A percentile compares a stretch with the other conserved stretches of the same genome.
These are phyloP conservation scores for Phalacrocorax brasilianus DNA, from an alignment of 2,113 vertebrate species.

Conservation along the genomic window DNA sequence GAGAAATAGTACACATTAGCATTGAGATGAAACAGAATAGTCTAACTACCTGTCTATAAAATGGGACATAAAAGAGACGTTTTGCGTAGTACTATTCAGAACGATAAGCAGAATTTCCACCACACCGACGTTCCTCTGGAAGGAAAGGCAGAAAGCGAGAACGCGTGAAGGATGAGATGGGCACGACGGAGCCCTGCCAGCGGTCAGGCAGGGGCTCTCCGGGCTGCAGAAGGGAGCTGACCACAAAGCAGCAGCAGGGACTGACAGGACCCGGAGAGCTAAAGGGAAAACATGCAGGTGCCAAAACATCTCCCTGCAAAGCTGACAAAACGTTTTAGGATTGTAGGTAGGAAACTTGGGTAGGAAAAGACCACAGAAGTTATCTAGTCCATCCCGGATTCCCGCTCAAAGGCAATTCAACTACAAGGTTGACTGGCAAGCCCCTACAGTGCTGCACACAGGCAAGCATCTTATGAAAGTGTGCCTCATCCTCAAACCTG, in stretches of 20 bases:
- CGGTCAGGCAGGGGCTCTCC: not conserved
- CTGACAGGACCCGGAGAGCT: not conserved
- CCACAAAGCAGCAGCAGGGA: not conserved
- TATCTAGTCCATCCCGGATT: not conserved
- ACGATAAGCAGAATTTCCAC: not conserved
- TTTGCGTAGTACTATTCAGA: not conserved
- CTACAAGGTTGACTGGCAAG: not conserved
- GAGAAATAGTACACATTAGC: not conserved
- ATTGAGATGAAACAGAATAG: not conserved
- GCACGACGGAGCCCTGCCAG: fast-evolving
- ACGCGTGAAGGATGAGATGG: fast-evolving
- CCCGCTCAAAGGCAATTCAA: not conserved
- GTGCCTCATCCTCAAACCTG: not conserved
- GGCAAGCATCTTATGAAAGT: not conserved
- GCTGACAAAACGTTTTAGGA: not conserved
- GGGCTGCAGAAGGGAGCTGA: not conserved
- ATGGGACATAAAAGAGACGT: not conserved
- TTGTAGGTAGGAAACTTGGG: not conserved
- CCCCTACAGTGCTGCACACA: not conserved
- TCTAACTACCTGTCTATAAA: not conserved
- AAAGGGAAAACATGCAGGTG: not conserved
- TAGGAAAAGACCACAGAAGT: not conserved
- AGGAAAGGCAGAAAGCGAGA: not conserved
- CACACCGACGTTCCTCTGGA: not conserved
- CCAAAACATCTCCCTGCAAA: not conserved